Evolutionary conservation across 2,113 vertebrate genomes (phyloP).

Genomic region (Plecturocebus donacophilus): DNA sequence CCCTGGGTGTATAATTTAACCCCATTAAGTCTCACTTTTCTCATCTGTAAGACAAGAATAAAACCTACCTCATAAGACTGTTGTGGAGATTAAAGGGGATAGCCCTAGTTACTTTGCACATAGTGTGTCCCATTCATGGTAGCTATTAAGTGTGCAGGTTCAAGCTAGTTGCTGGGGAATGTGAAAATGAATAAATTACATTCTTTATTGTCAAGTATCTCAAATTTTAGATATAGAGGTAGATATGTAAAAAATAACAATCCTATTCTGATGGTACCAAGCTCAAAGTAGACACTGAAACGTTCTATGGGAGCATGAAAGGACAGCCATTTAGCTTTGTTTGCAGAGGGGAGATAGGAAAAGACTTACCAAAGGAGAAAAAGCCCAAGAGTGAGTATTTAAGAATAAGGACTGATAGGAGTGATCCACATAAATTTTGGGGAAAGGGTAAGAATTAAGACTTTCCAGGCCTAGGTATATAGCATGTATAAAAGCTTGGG

Average conservation of each 20-base stretch:
- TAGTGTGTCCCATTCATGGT: background rate
- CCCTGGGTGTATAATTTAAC: background rate
- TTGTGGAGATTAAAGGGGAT: background rate
- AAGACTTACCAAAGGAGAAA: background rate
- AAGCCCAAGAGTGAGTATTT: background rate
- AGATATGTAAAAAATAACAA: conserved; percentile 18
- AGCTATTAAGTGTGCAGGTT: background rate
- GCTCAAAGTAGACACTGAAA: background rate
- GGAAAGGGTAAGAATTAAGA: background rate
- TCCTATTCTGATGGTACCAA: background rate
- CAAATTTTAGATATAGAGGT: conserved; percentile 22
- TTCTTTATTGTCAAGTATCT: background rate
- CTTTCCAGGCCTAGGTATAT: background rate
- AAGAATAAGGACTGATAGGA: background rate
- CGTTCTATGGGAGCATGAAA: background rate
- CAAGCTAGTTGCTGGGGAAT: background rate
- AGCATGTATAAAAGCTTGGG: background rate
- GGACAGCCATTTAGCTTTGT: background rate
- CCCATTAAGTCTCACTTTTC: background rate
- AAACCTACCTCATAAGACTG: background rate
- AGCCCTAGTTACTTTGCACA: background rate
- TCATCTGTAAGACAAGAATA: background rate
- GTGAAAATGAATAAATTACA: background rate
- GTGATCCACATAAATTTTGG: background rate
- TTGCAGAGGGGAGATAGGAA: background rate